phyloP scores from a whole-genome alignment of 2,888 invertebrate species.

The Drosophila villosipedis region DNA sequence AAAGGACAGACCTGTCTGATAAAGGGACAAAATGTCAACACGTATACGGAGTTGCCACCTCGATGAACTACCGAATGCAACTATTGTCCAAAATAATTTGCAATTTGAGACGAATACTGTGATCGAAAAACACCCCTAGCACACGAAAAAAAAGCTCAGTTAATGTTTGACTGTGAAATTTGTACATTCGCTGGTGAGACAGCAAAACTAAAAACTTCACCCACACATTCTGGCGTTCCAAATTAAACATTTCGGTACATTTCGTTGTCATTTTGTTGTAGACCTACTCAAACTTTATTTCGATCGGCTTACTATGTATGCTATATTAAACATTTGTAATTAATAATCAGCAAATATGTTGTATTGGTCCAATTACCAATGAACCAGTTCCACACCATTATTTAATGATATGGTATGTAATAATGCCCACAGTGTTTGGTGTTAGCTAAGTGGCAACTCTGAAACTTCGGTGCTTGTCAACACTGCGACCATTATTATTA shows the following conservation, averaged over 20 bases:
- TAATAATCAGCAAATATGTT: not conserved
- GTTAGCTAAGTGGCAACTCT: conserved; percentile 7
- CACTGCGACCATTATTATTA: conserved; percentile 31
- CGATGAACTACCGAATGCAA: not conserved
- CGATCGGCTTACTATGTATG: too few species aligned
- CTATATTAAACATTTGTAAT: not conserved
- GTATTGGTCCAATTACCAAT: not conserved
- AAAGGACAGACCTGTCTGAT: not conserved
- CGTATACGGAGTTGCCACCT: not conserved
- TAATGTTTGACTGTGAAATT: not conserved
- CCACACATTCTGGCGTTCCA: not conserved
- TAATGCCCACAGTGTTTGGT: conserved; percentile 4
- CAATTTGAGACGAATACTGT: not conserved
- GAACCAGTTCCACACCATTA: not conserved
- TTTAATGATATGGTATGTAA: not conserved
- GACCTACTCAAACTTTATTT: too few species aligned
- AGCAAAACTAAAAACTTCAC: not conserved
- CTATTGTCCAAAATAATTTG: not conserved
- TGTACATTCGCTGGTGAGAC: not conserved
- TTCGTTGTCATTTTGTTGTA: too few species aligned
- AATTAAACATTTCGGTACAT: not conserved
- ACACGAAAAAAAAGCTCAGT: not conserved
- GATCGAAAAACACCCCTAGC: not conserved
- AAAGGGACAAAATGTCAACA: not conserved
- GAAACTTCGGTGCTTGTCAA: conserved; percentile 8